Base-by-base conservation (phyloP, 1,140 invertebrate genomes). In the Uloborus diversus region DNA sequence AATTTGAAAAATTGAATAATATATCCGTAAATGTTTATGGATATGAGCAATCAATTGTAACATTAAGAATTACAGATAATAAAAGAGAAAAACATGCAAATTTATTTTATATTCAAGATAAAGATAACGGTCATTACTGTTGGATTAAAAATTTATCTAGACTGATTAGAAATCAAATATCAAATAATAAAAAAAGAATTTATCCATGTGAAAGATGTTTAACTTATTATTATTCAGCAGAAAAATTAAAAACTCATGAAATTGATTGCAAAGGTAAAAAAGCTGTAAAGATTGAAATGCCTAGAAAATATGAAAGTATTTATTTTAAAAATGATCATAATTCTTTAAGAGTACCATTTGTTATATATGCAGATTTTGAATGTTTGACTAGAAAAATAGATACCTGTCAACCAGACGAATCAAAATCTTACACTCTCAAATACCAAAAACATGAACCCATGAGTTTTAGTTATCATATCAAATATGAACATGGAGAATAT, bases 1-100 rank as follows among this genome's bases (percentile, higher is more conserved):
- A 42, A 17, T 70, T 80, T 70, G 65, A 80, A 49, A 57, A 25
- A 33, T 1, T 1, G 25, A 78, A 78, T n/a, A 66, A 78, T 27
- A 33, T 66, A 27, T 78, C 73, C 13, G 42, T 62, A 1, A 80
- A 80, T 37, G 28, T 70, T n/a, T 80, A 33, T 37, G 3, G 20
- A 4, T 57, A 70, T 27, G 25, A 53, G n/a, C 13, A 25, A 4
- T n/a, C 13, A 30, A 32, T 20, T 1, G 7, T 62, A 20, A 62
- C 14, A 9, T 69, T 69, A 4, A 17, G 20, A 20, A n/a, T 27
- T 14, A 53, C 65, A 5, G 23, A 47, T 49, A 47, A 49, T 49
- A 69, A 35, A 28, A 5, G 20, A 32, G 57, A 76, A 0, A 76
- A 76, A 51, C 59, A 76, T 76, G 32, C 49, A 13, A 66, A 76